Evolutionary conservation across 2,888 invertebrate species (phyloP), one percentile per base, ranked within the genome.

Genomic region (Ceraclea dissimilis): DNA sequence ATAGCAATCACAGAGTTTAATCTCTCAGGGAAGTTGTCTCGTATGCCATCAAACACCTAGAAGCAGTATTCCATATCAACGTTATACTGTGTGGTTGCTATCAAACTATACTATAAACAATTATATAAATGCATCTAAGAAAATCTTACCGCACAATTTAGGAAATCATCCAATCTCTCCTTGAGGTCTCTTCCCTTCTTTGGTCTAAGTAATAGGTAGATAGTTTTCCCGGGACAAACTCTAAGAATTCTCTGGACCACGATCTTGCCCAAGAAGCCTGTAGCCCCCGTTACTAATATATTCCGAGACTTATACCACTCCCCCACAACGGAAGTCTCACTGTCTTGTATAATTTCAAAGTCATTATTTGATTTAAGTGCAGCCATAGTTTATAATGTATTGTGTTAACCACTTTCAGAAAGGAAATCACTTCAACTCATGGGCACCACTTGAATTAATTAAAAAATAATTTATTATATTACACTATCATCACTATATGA

Each of bases 241-340:
- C 85, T 71, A 1, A 92, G 71, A 1, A 92, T 70, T 66, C 92
- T 92, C 67, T 90, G 88, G 11, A 92, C 77, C 17, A 92, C 70
- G 2, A 90, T 85, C 71, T 92, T 91, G 5, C 92, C 92, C 75
- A 93, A 81, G 65, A 92, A 93, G 1, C 92, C 92, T 0, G 90
- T 89, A 1, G 84, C 85, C 0, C 92, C 93, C 0, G 92, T 93
- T 51, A 93, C 78, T 64, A 93, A 81, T 2, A 93, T 72, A 1
- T 78, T 73, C 64, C 82, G 79, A 2, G 72, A 73, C 0, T 74
- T 71, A 68, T 80, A 84, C 59, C 59, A 59, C 19, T 44, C 26
- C 8, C 52, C 58, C 19, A 58, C 58, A 5, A 51, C 54, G 2
- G 57, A 57, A 2, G 39, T 31, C 31, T 55, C 55, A 16, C 44